Conservation (phyloP, 1,140 invertebrate species). For the Batillaria attramentaria region DNA sequence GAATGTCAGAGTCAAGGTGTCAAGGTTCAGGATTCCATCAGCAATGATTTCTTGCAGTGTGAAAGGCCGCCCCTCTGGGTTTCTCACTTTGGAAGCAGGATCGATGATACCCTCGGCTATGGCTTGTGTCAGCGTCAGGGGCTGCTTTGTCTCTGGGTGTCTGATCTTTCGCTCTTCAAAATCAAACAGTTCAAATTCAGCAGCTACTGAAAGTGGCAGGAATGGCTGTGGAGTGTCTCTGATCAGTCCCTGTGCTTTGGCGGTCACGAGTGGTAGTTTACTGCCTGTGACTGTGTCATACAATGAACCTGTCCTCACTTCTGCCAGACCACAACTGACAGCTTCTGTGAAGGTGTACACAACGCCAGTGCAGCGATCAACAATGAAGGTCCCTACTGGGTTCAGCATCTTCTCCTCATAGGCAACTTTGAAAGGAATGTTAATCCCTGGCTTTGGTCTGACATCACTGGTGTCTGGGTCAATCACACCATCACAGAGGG, state of each 20-base stretch:
- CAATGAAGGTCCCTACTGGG: constrained; percentile 39
- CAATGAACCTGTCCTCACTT: constrained; percentile 83
- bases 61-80: constrained; percentile 66
- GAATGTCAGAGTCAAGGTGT: constrained; percentile 67
- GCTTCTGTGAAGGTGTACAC: constrained; percentile 78
- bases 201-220: constrained; percentile 46
- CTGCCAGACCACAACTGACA: constrained; percentile 84
- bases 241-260: constrained; percentile 80
- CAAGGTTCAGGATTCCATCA: constrained; percentile 83
- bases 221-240: constrained; percentile 42
- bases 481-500: constrained; percentile 56
- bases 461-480: constrained; percentile 60
- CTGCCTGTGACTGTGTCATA: constrained; percentile 83
- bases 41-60: constrained; percentile 82
- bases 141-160: constrained; percentile 40
- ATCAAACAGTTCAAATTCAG: constrained; percentile 80
- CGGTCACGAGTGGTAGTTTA: constrained; percentile 82
- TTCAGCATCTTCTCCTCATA: constrained; percentile 73
- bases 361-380: constrained; percentile 37
- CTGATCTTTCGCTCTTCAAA: constrained; percentile 71
- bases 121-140: constrained; percentile 46
- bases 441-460: constrained; percentile 55
- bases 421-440: constrained; percentile 61
- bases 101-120: constrained; percentile 52
- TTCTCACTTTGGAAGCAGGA: constrained; percentile 52